Evolutionary conservation across 1,140 invertebrate genomes (phyloP).

Genomic region (Pseudomyrmex dendroicus): DNA sequence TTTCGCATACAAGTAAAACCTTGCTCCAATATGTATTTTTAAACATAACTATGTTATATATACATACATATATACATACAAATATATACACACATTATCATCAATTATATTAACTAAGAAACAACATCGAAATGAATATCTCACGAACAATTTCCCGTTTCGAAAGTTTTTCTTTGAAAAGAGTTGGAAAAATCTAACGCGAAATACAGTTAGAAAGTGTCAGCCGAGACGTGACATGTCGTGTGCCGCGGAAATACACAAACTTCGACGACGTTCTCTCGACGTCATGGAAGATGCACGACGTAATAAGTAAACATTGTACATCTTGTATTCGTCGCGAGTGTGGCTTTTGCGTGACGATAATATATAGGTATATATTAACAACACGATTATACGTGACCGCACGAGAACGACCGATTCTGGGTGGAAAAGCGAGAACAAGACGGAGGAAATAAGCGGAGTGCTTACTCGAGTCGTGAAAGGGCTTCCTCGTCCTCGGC

Average conservation of each 20-base stretch:
- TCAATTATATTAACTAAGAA: neutral
- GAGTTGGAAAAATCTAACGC: neutral
- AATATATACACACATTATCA: neutral
- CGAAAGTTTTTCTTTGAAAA: neutral
- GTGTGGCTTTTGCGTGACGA: neutral
- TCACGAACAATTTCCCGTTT: too few species aligned
- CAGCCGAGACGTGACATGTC: slow-evolving; percentile 15
- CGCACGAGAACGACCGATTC: slow-evolving; percentile 8
- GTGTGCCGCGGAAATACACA: neutral
- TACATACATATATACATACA: neutral
- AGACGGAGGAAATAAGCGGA: neutral
- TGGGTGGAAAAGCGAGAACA: neutral
- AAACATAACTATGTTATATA: too few species aligned
- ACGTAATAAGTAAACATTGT: slow-evolving; percentile 23
- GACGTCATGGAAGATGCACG: neutral
- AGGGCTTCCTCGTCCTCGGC: too few species aligned
- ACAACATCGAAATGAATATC: neutral
- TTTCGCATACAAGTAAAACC: too few species aligned
- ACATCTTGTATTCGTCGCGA: neutral
- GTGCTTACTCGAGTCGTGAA: neutral
- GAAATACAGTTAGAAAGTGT: slow-evolving; percentile 5
- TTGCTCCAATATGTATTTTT: too few species aligned
- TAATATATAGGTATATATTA: neutral
- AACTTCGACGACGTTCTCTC: neutral
- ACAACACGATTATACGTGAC: neutral